Conservation (phyloP, 1,140 invertebrate genomes). For the Probaryconus sp. region DNA sequence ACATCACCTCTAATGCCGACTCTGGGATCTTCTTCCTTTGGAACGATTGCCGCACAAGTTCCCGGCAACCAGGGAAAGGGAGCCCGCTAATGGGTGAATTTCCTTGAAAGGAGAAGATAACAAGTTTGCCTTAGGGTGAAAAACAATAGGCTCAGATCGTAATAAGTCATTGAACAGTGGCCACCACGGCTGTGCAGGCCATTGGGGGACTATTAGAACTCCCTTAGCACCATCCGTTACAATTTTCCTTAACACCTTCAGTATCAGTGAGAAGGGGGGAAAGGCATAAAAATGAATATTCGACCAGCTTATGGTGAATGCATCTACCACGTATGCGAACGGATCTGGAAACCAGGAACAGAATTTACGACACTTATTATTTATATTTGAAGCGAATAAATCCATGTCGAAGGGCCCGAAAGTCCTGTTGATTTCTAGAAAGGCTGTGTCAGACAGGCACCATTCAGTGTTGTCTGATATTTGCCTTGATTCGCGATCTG, state of each 20-base stretch:
- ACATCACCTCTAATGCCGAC: not conserved
- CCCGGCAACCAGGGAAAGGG: not conserved
- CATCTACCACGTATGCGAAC: no score
- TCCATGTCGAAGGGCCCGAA: no score
- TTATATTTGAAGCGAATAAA: no score
- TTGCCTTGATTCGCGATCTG: no score
- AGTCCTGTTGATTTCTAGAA: no score
- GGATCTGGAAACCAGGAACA: no score
- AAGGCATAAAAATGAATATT: constrained; percentile 22
- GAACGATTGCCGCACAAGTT: not conserved
- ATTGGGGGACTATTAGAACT: constrained; percentile 1
- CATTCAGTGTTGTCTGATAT: no score
- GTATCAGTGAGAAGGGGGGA: constrained; percentile 1
- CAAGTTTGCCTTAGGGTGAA: not conserved
- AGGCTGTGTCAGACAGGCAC: no score
- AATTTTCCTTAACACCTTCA: not conserved
- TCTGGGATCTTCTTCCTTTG: constrained; percentile 3
- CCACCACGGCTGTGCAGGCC: constrained; percentile 8
- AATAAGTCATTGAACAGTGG: constrained; percentile 3
- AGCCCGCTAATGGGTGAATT: not conserved
- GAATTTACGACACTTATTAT: no score
- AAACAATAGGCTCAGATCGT: not conserved
- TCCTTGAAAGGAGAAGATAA: not conserved
- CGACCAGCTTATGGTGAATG: no score
- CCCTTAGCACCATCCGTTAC: not conserved